Evolutionary conservation across 2,888 invertebrate genomes (phyloP).

Genomic region (Drosophila infuscata): DNA sequence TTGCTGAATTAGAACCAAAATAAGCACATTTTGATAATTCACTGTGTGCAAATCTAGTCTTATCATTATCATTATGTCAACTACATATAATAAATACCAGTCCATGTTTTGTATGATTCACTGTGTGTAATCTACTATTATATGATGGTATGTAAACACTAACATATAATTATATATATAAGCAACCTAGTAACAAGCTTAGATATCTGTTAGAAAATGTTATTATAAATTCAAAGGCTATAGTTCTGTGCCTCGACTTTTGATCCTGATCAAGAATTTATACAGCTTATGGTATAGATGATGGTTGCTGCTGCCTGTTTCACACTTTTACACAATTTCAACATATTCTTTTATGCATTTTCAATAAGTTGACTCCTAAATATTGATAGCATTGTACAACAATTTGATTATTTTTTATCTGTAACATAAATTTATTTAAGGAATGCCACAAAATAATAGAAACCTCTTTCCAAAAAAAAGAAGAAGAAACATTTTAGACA

Average conservation of each 20-base stretch:
- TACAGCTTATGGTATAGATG: not conserved
- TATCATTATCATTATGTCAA: conserved; percentile 1
- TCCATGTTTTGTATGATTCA: not conserved
- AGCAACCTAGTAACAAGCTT: too few species aligned
- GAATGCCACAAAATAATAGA: not conserved
- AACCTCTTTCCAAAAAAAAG: not conserved
- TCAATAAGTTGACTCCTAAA: not conserved
- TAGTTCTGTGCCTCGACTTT: too few species aligned
- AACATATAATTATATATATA: not conserved
- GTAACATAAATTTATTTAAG: not conserved
- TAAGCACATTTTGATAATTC: not conserved
- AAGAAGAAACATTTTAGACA: not conserved
- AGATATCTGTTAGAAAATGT: too few species aligned
- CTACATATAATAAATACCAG: not conserved
- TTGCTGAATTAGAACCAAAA: not conserved
- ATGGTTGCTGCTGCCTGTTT: too few species aligned
- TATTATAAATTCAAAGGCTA: too few species aligned
- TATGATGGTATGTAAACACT: not conserved
- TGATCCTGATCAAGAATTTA: too few species aligned
- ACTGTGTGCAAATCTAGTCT: not conserved
- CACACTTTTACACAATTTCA: not conserved
- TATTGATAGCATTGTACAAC: not conserved
- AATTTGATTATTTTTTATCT: not conserved
- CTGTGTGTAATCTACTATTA: not conserved
- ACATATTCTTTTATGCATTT: accelerated